These are phyloP conservation scores for Oryzias javanicus DNA, from an alignment of 2,113 vertebrate species.

Conservation along the genomic window DNA sequence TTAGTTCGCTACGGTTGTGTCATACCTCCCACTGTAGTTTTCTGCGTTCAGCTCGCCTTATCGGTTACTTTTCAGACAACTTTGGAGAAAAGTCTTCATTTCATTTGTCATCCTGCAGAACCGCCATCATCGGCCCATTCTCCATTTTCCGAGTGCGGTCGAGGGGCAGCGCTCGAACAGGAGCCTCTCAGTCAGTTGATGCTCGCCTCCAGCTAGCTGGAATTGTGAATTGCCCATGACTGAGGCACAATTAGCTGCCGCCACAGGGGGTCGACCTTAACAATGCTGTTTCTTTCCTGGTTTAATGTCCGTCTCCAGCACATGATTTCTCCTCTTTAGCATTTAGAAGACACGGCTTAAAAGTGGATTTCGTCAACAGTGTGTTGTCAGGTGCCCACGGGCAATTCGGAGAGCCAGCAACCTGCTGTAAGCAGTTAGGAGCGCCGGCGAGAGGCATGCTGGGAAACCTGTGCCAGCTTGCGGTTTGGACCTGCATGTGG, in stretches of 20 bases:
- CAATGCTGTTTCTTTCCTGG: constrained; percentile 65
- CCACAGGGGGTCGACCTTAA: constrained; percentile 62
- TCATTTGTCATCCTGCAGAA: constrained; percentile 27
- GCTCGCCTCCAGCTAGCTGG: constrained; percentile 33
- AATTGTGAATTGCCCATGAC: constrained; percentile 51
- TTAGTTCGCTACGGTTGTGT: constrained; percentile 37
- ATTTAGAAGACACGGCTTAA: constrained; percentile 29
- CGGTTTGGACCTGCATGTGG: constrained; percentile 35
- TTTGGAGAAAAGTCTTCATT: constrained; percentile 29
- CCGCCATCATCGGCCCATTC: constrained; percentile 20
- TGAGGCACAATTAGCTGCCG: constrained; percentile 64
- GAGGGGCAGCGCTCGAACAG: constrained; percentile 31
- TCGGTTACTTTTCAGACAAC: constrained; percentile 44
- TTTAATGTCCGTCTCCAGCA: constrained; percentile 60
- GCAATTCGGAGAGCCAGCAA: constrained; percentile 25
- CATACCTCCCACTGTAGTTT: constrained; percentile 22
- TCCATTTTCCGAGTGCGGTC: constrained; percentile 22
- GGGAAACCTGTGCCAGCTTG: constrained; percentile 49
- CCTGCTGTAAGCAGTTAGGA: constrained; percentile 35
- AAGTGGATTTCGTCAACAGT: constrained; percentile 3
- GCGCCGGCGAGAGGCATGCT: constrained; percentile 30
- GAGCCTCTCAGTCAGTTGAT: constrained; percentile 27
- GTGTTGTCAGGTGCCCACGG: constrained; percentile 50
- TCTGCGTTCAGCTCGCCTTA: constrained; percentile 12
- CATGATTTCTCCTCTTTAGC: constrained; percentile 49